phyloP scores from a whole-genome alignment of 2,888 invertebrate genomes.

The Melanophora roralis region DNA sequence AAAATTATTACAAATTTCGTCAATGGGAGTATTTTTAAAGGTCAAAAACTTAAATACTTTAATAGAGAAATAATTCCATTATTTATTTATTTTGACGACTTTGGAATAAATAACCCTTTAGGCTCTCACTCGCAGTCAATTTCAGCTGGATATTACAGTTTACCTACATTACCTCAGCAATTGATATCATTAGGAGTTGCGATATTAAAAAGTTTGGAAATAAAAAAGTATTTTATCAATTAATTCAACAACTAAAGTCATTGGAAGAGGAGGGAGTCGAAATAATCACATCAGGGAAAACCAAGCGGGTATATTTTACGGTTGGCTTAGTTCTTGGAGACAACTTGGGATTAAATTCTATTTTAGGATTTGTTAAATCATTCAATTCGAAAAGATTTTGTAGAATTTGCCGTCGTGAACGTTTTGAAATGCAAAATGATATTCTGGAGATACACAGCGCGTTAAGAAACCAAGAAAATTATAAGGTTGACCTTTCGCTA shows the following conservation, averaged over 20 bases:
- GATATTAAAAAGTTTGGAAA: not conserved
- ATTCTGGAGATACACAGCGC: not conserved
- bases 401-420: not conserved
- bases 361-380: constrained; percentile 2
- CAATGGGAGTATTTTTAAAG: not conserved
- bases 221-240: constrained; percentile 11
- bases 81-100: constrained; percentile 32
- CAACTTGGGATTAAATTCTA: constrained; percentile 13
- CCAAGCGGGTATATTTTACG: not conserved
- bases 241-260: constrained; percentile 17
- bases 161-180: constrained; percentile 17
- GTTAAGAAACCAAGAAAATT: constrained; percentile 1
- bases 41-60: not conserved
- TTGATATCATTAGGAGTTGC: not conserved
- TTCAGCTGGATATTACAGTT: constrained; percentile 23
- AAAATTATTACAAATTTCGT: constrained; percentile 10
- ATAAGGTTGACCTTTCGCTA: not conserved
- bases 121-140: not conserved
- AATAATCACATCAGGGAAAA: not conserved
- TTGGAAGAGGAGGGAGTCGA: not conserved
- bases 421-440: not conserved
- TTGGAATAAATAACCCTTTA: constrained; percentile 5
- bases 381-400: constrained; percentile 21
- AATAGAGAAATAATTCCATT: constrained; percentile 13
- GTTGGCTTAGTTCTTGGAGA: not conserved